Evolutionary conservation across 2,113 vertebrate species (phyloP).

Genomic region (Gyps fulvus): DNA sequence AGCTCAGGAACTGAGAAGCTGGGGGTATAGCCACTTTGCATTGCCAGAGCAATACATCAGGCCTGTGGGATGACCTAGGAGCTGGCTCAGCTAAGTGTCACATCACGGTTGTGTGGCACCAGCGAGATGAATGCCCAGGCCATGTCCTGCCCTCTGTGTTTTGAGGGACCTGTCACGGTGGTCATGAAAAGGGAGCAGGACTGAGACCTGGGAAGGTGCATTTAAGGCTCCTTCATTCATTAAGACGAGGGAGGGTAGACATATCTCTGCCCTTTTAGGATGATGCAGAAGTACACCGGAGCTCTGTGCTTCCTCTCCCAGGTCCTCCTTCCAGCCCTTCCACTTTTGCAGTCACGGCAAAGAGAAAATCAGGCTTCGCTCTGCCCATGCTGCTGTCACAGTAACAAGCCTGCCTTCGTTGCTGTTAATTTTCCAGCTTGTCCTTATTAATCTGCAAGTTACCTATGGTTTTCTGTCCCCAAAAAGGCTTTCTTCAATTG

Average conservation of each 20-base stretch:
- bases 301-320: background rate
- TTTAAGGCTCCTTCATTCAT: background rate
- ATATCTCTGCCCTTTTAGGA: background rate
- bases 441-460: background rate
- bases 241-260: background rate
- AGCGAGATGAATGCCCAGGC: background rate
- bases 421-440: background rate
- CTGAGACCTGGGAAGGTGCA: background rate
- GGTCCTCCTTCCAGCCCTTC: background rate
- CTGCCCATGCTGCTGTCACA: background rate
- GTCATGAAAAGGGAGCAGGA: background rate
- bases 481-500: background rate
- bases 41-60: background rate
- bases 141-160: background rate
- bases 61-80: background rate
- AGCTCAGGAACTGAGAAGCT: background rate
- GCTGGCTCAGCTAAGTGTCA: background rate
- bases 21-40: background rate
- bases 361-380: background rate
- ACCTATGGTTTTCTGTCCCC: background rate
- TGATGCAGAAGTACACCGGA: background rate
- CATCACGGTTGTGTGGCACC: rapidly evolving
- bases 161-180: background rate
- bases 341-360: background rate
- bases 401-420: background rate